phyloP scores from a whole-genome alignment of 2,113 vertebrate genomes.

The Montifringilla adamsi region DNA sequence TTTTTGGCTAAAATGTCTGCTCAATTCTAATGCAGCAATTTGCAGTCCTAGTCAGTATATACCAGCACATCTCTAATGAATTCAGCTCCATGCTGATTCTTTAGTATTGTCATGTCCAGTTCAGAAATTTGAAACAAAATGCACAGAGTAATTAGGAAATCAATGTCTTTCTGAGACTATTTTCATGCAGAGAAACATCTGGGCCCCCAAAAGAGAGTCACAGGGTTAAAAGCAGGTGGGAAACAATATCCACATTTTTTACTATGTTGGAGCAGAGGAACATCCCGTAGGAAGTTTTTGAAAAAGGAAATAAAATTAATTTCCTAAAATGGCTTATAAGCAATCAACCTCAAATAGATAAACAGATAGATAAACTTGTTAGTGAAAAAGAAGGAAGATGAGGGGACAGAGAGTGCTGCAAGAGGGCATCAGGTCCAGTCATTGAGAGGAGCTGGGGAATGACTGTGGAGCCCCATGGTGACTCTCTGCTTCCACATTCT shows the following conservation, averaged over 20 bases:
- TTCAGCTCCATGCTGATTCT: not conserved
- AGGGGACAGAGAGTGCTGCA: not conserved
- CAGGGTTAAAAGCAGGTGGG: not conserved
- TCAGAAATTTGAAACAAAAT: not conserved
- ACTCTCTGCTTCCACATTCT: not conserved
- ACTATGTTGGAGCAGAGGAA: not conserved
- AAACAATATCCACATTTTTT: not conserved
- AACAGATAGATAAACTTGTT: not conserved
- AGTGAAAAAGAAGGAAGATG: not conserved
- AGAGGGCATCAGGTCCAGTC: not conserved
- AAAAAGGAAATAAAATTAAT: not conserved
- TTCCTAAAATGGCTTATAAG: not conserved
- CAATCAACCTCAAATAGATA: not conserved
- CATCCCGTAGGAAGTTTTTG: not conserved
- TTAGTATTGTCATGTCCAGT: not conserved
- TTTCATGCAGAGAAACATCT: conserved; percentile 1
- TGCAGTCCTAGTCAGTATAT: not conserved
- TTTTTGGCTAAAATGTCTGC: not conserved
- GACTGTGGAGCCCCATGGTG: accelerated
- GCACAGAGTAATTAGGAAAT: not conserved
- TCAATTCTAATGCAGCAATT: not conserved
- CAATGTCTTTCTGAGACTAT: not conserved
- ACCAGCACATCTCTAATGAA: not conserved
- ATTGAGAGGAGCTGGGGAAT: not conserved
- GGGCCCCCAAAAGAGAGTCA: not conserved